Conservation (phyloP, 2,797 vertebrate species). For the Anguilla pacifica region DNA sequence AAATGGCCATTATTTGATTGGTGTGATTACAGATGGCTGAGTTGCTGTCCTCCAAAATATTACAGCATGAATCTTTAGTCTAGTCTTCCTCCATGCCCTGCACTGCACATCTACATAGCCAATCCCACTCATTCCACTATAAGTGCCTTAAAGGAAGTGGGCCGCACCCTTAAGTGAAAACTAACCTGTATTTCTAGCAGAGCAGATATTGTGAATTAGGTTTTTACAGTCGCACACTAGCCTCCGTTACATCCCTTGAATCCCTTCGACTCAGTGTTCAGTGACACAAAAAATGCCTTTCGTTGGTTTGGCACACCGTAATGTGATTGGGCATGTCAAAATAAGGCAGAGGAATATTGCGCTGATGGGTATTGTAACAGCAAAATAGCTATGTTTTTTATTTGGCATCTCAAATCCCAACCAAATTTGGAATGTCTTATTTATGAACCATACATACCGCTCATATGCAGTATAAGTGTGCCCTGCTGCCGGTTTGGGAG, state of each 20-base stretch:
- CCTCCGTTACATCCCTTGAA: not conserved
- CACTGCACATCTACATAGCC: not conserved
- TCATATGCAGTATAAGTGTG: too few species aligned
- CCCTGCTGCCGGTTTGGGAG: too few species aligned
- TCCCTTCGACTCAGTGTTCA: not conserved
- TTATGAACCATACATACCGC: too few species aligned
- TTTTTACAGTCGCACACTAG: constrained; percentile 18
- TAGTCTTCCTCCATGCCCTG: not conserved
- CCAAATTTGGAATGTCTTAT: too few species aligned
- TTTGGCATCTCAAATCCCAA: too few species aligned
- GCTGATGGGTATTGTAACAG: not conserved
- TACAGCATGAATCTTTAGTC: not conserved
- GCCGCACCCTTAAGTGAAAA: constrained; percentile 15
- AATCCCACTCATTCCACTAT: constrained; percentile 19
- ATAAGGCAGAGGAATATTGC: not conserved
- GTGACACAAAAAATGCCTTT: not conserved
- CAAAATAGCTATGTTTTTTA: not conserved
- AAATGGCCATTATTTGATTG: not conserved
- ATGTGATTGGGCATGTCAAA: not conserved
- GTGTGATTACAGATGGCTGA: not conserved
- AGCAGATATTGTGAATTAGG: not conserved
- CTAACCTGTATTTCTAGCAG: constrained; percentile 5
- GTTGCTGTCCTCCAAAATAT: not conserved
- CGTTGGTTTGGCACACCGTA: not conserved
- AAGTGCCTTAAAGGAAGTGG: constrained; percentile 20